Base-by-base conservation (phyloP, 2,888 invertebrate species). In the Cynaeus angustus region DNA sequence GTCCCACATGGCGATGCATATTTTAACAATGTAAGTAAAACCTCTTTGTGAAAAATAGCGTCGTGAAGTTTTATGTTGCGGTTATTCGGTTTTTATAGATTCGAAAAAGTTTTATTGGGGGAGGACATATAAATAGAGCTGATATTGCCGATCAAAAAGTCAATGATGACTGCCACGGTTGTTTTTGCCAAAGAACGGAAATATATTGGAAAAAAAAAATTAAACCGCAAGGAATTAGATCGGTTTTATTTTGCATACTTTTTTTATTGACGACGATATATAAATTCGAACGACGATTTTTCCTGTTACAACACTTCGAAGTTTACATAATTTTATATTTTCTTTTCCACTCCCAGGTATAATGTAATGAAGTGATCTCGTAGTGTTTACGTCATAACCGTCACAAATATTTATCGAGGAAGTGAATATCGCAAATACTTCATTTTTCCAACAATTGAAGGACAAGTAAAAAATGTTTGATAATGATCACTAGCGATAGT, bases 351-450 rank as follows among this genome's bases (percentile, higher is more conserved):
- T 33, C 33, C 33, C 33, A 1, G 7, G 7, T n/a, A 4, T 33
- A 33, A 33, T 33, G n/a, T 33, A 33, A 33, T 9, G 21, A 21
- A 21, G 21, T 21, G n/a, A 33, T 33, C 33, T 33, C 33, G n/a
- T 33, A 21, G 21, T 21, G 6, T 33, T 33, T 33, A 33, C 33
- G 33, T 33, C 33, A 33, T 33, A 33, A 7, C 33, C 9, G 33
- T 33, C n/a, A 33, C 33, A 33, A 33, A 33, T 33, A 33, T 33
- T 33, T 33, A n/a, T 33, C n/a, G 7, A 33, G 33, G 33, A 33
- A 33, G 33, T 33, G 9, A 33, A 9, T n/a, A 33, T 33, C 1
- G 33, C 33, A 33, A 33, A 33, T 33, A 33, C 33, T 9, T 33
- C 7, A 33, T 33, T 33, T n/a, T 6, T 33, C 7, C 7, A n/a